Evolutionary conservation across 2,113 vertebrate genomes (phyloP).

Genomic region (Furnarius figulus): DNA sequence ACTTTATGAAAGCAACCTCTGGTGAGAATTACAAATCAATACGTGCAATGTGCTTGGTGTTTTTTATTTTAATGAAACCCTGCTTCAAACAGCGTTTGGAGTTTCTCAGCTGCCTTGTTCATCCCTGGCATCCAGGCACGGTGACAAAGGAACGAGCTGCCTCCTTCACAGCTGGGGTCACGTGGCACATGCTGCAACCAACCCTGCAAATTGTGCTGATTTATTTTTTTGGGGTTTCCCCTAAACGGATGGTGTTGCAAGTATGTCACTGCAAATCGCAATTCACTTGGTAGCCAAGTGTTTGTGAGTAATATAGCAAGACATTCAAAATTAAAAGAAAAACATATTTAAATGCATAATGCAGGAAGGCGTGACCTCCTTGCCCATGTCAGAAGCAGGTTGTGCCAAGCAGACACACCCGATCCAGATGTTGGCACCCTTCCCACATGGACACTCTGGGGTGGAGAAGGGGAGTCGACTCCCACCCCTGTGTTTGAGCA

Average conservation of each 20-base stretch:
- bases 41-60: background rate
- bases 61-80: slow-evolving; percentile 17
- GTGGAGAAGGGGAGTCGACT: background rate
- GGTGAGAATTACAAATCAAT: slow-evolving; percentile 53
- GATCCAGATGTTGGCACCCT: background rate
- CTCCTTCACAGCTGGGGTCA: background rate
- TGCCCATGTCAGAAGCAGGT: background rate
- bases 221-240: background rate
- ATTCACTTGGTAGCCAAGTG: background rate
- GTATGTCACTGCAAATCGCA: background rate
- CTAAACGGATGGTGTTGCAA: background rate
- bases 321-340: background rate
- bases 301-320: background rate
- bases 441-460: rapidly evolving
- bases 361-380: rapidly evolving
- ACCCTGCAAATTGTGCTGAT: background rate
- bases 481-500: background rate
- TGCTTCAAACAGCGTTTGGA: background rate
- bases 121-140: background rate
- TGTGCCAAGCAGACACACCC: background rate
- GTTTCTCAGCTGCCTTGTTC: background rate
- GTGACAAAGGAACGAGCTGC: background rate
- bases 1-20: slow-evolving; percentile 13
- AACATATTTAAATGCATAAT: background rate
- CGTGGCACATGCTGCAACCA: background rate